A percentile compares a stretch with the other conserved stretches of the same genome.
Conservation (phyloP, 64 coral and sea anemone species). For the Pocillopora verrucosa region DNA sequence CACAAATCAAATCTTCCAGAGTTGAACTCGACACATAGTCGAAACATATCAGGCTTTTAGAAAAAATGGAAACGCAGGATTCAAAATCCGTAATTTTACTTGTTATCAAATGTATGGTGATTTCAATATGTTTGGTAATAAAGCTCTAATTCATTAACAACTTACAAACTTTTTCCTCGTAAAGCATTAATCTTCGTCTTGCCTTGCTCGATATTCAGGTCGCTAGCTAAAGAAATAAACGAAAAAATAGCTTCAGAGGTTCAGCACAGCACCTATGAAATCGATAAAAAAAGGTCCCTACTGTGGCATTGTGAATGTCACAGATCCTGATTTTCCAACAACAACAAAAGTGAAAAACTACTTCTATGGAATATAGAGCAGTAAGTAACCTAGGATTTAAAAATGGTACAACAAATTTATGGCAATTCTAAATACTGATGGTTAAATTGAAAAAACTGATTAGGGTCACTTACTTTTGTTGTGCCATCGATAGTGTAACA, state of each 20-base stretch:
- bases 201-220: background rate
- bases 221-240: background rate
- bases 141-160: background rate
- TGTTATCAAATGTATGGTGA: too few relatives aligned
- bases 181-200: background rate
- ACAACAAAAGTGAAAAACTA: too few relatives aligned
- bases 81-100: background rate
- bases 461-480: background rate
- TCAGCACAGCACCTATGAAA: background rate
- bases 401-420: background rate
- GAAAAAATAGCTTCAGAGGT: background rate
- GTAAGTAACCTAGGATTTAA: background rate
- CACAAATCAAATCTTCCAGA: slow-evolving; percentile 55
- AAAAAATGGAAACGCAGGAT: background rate
- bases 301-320: background rate
- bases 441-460: background rate
- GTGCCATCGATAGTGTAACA: slow-evolving; percentile 47
- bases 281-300: background rate
- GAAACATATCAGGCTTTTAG: slow-evolving; percentile 35
- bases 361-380: too few relatives aligned
- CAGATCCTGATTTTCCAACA: too few relatives aligned
- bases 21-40: slow-evolving; percentile 59
- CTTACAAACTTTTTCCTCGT: slow-evolving; percentile 5
- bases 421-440: too few relatives aligned
- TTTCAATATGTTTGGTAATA: background rate